A percentile compares a stretch with the other conserved stretches of the same genome.
Conservation (phyloP, 2,888 invertebrate genomes). For the Tipula unca region DNA sequence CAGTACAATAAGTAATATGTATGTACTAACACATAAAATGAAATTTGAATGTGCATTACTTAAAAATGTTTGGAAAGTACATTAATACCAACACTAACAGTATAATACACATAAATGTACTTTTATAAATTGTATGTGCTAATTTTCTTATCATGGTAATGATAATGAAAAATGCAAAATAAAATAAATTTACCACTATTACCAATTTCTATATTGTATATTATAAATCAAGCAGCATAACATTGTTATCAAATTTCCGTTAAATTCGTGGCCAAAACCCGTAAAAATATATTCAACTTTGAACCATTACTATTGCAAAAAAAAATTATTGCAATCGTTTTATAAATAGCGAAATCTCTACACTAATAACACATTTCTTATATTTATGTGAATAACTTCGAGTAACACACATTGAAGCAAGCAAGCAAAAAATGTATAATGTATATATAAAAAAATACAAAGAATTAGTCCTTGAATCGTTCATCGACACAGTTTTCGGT, state of each 20-base stretch:
- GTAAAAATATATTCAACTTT: neutral
- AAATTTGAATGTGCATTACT: neutral
- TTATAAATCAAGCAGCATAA: neutral
- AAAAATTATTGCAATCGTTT: neutral
- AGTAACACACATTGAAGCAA: neutral
- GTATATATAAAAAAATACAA: neutral
- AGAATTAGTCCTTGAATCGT: conserved; percentile 29
- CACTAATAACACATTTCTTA: neutral
- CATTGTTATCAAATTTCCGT: neutral
- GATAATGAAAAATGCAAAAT: neutral
- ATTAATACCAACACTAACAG: neutral
- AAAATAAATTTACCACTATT: neutral
- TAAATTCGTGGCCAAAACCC: neutral
- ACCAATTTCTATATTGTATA: neutral
- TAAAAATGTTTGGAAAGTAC: neutral
- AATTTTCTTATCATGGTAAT: conserved; percentile 8
- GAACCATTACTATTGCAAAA: neutral
- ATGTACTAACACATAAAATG: neutral
- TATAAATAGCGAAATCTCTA: neutral
- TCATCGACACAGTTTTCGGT: conserved; percentile 28
- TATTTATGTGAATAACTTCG: neutral
- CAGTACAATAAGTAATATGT: neutral
- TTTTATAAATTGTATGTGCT: neutral
- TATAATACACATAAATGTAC: neutral
- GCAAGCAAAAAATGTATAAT: neutral